A percentile compares a stretch with the other conserved stretches of the same genome.
These are phyloP conservation scores for Fulmarus glacialis DNA, from an alignment of 2,113 vertebrate genomes.

Conservation along the genomic window DNA sequence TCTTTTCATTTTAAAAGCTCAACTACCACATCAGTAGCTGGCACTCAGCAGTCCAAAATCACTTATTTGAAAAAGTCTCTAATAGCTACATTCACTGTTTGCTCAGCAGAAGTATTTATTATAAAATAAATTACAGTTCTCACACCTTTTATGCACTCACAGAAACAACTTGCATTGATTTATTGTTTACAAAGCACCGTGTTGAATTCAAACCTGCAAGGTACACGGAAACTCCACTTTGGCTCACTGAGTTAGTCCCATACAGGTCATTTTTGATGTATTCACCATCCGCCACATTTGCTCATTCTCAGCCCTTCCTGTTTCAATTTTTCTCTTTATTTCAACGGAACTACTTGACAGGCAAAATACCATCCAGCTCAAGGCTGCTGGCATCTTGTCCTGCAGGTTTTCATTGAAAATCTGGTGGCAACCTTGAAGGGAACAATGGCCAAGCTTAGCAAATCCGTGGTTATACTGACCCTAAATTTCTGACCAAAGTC, in stretches of 20 bases:
- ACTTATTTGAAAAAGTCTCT: conserved; percentile 63
- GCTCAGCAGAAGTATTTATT: conserved; percentile 68
- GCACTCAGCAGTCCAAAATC: conserved; percentile 58
- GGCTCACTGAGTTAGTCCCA: not conserved
- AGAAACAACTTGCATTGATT: conserved; percentile 46
- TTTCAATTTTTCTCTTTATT: not conserved
- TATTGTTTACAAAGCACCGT: conserved; percentile 22
- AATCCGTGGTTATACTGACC: not conserved
- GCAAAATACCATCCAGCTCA: not conserved
- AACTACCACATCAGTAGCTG: conserved; percentile 16
- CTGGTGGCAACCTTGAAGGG: not conserved
- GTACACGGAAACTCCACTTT: not conserved
- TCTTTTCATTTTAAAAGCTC: conserved; percentile 52
- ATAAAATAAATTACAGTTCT: conserved; percentile 64
- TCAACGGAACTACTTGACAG: not conserved
- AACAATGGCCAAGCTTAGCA: not conserved
- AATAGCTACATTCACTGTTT: conserved; percentile 58
- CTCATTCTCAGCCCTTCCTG: not conserved
- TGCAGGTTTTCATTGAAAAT: not conserved
- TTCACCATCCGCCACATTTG: not conserved
- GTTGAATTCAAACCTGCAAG: conserved; percentile 9
- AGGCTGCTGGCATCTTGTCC: not conserved
- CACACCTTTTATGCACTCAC: conserved; percentile 57
- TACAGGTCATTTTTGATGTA: not conserved
- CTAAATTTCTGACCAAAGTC: not conserved